Conservation (phyloP, 2,113 vertebrate genomes). For the Tachuris rubrigastra region DNA sequence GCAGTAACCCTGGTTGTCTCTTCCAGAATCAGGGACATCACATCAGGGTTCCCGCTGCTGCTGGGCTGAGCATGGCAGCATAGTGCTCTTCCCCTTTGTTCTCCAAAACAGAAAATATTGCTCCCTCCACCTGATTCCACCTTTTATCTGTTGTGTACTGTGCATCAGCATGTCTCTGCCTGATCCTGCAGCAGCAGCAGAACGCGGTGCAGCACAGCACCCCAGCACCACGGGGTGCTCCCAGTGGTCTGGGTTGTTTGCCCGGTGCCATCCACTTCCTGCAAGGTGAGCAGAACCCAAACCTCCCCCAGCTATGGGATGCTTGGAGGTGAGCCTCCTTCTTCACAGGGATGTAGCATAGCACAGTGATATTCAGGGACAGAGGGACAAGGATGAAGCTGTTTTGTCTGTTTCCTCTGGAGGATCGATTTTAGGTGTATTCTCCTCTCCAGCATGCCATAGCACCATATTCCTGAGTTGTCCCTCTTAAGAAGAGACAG, state of each 20-base stretch:
- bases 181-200: background rate
- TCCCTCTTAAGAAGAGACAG: background rate
- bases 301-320: background rate
- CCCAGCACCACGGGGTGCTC: background rate
- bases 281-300: background rate
- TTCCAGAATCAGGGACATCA: background rate
- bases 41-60: background rate
- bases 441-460: background rate
- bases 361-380: background rate
- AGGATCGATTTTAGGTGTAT: background rate
- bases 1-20: background rate
- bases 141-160: background rate
- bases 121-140: background rate
- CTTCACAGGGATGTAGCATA: background rate
- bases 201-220: background rate
- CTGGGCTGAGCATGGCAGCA: background rate
- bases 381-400: background rate
- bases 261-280: rapidly evolving
- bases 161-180: background rate
- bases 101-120: rapidly evolving
- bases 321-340: background rate
- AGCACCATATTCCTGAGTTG: background rate
- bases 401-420: background rate
- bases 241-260: background rate
- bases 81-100: rapidly evolving